phyloP scores from a whole-genome alignment of 2,888 invertebrate species.

The Chelonus formosanus region DNA sequence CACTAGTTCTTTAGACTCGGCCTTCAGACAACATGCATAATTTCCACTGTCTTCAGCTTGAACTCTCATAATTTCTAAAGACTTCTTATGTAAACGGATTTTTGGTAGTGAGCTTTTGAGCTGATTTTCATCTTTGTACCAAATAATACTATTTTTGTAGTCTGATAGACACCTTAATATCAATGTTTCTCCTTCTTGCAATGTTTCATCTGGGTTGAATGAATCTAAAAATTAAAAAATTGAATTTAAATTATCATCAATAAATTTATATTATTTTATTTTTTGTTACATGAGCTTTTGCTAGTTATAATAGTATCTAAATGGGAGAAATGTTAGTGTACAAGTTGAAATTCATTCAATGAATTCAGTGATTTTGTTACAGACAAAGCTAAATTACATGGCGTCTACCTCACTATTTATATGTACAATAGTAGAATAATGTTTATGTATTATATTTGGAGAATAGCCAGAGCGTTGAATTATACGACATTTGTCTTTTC shows the following conservation, averaged over 20 bases:
- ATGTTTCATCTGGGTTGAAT: slow-evolving; percentile 47
- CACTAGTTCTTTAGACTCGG: slow-evolving; percentile 23
- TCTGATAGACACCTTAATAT: slow-evolving; percentile 50
- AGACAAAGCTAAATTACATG: too few relatives aligned
- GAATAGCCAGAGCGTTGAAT: slow-evolving; percentile 49
- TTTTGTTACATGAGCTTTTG: too few relatives aligned
- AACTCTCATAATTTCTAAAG: slow-evolving; percentile 51
- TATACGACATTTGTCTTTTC: slow-evolving; percentile 49
- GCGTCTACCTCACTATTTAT: too few relatives aligned
- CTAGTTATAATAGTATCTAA: too few relatives aligned
- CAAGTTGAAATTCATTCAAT: too few relatives aligned
- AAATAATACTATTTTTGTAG: slow-evolving; percentile 46
- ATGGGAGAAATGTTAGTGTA: too few relatives aligned
- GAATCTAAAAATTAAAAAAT: slow-evolving; percentile 44
- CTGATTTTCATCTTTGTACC: slow-evolving; percentile 55
- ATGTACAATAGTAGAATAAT: slow-evolving; percentile 3
- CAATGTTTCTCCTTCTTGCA: slow-evolving; percentile 52
- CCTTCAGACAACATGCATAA: slow-evolving; percentile 53
- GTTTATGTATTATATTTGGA: slow-evolving; percentile 51
- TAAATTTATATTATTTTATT: not conserved
- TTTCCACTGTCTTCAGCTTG: slow-evolving; percentile 52
- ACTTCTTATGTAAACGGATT: slow-evolving; percentile 50
- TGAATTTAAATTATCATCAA: not conserved
- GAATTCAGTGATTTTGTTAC: too few relatives aligned
- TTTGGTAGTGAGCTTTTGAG: slow-evolving; percentile 44